Base-by-base conservation (phyloP, 2,888 invertebrate species). In the Lasioglossum figueresi region DNA sequence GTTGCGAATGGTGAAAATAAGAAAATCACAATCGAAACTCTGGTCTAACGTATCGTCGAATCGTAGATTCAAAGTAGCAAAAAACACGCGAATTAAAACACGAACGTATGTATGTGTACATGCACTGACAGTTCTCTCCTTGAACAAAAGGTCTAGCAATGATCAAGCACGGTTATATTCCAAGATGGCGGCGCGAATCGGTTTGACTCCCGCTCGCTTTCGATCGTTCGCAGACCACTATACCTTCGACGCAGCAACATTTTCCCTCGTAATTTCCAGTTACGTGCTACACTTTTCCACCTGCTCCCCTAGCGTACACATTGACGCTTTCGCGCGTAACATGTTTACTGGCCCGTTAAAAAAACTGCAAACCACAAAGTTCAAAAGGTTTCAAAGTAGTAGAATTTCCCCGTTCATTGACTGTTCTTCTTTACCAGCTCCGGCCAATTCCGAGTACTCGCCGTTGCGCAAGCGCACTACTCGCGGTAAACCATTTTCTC, bases 151-250 rank as follows among this genome's bases (percentile, higher is more conserved):
- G 79, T 82, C 56, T 75, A 34, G 78, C 71, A 78, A 81, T 68
- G 82, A 59, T 79, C 75, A 31, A 59, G 72, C 56, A 83, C 59
- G 73, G 70, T 74, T 73, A 83, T 79, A 78, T 76, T 81, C 76
- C 88, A 89, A 89, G 79, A 89, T 89, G 89, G 89, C 85, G 88
- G 85, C 71, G 76, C 80, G 75, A 85, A 88, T 86, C 76, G 52
- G 37, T 59, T 82, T 45, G 48, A 80, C 77, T 85, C 45, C 68
- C 37, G 70, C 45, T 63, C 19, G 45, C 52, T 78, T 68, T 56
- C 34, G 34, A 83, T 23, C 37, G 27, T 34, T 52, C n/a, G 40
- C 45, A 76, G 68, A 37, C 63, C 52, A 83, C 56, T 31, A 14
- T 34, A 71, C 59, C 63, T 75, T 19, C 16, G 16, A 48, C 3